Base-by-base conservation (phyloP, 2,797 vertebrate genomes). In the Ptychobarbus kaznakovi region DNA sequence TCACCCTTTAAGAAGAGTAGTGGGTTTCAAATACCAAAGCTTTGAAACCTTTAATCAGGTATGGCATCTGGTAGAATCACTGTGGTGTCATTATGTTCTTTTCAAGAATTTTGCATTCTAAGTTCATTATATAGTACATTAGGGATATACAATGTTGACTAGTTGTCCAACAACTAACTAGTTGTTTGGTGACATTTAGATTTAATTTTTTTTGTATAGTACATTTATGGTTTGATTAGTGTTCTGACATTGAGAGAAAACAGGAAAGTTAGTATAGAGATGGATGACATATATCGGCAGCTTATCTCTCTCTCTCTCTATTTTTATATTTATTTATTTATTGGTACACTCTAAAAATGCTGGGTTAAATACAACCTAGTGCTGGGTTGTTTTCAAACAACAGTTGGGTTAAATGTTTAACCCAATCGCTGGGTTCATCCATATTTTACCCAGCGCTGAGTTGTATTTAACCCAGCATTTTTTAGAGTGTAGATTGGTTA, bases 1-100 rank as follows among this genome's bases (percentile, higher is more conserved):
- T 84, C 83, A 84, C 7, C 40, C 51, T 78, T 84, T 84, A 84
- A 79, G 75, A 70, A 84, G 40, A 61, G 75, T 61, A 76, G 72
- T 53, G 73, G 40, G 75, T 84, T 79, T 70, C 66, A 84, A 84
- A 78, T 58, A 70, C 46, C 83, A 69, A 56, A 78, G 83, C 65
- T 61, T 70, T 70, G 74, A 84, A 84, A 79, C 65, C 51, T 25
- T 79, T 79, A 79, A 84, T 84, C 65, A 72, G 66, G 4, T 20
- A 58, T 84, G 65, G 66, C 66, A 84, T 84, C 79, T 84, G 73
- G 40, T 56, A 20, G 63, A 68, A 22, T 51, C 73, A 22, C 32
- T 56, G 61, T 53, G 46, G 49, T 83, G 53, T 82, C 63, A 46
- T 77, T 40, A 56, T 82, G 25, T 51, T 58, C 20, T 63, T 80